Evolutionary conservation across 2,797 vertebrate species (phyloP), one percentile per base, ranked within the genome.

Genomic region (Coracias cyanogaster): DNA sequence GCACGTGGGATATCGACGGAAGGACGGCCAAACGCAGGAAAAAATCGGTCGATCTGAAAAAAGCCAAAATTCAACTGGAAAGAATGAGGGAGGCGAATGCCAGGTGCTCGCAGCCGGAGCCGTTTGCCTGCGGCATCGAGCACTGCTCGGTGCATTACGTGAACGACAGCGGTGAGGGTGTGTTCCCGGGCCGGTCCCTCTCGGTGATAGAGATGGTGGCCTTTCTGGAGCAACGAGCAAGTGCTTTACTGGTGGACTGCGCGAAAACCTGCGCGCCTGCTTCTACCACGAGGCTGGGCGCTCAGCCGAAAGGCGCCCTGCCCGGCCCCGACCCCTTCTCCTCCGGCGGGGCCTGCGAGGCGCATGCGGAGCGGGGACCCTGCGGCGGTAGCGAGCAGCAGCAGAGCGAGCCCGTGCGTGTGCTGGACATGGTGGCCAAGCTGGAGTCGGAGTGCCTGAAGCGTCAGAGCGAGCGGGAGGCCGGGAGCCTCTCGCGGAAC

Each of bases 131-230:
- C 3, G 97, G 97, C 82, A 86, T 97, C 4, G 98, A 98, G 83
- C 97, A 97, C 71, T 97, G 97, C 72, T 98, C 97, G 15, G 97
- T 98, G 82, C 98, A 98, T 60, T 97, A 81, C 3, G 96, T 93
- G 29, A 82, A 45, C 2, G 98, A 98, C 28, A 57, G 52, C 7
- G 92, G 91, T 0, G 98, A 97, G 3, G 96, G 96, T 0, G 43
- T 95, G 2, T 97, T 96, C 87, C 95, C 97, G 0, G 98, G 97
- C 67, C 97, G 98, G 33, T 97, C 97, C 10, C 94, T 99, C 29
- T 99, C 99, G 0, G 99, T 99, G n/a, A 98, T 98, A 14, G 99
- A 99, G 97, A 99, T 99, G 99, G 99, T 99, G 43, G 99, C 99
- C 7, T 99, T 99, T 61, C 97, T 99, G 65, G 99, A 99, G 97